phyloP scores from a whole-genome alignment of 30 jellyfish, hydroid and myxozoan species.

The Hydractinia symbiolongicarpus region DNA sequence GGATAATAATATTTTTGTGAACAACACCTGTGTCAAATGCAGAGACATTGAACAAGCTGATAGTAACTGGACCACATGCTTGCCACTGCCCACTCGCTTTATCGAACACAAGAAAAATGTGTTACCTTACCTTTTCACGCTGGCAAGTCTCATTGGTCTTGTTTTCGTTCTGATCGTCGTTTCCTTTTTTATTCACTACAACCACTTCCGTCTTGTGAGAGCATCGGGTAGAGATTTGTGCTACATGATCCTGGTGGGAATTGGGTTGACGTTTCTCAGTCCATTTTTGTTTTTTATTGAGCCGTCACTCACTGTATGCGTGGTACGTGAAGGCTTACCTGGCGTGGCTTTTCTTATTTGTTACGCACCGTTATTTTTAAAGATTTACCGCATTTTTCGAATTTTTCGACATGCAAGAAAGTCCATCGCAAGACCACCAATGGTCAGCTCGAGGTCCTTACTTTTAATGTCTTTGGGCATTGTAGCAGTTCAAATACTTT shows the following conservation, averaged over 20 bases:
- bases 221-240: slow-evolving; percentile 89
- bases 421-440: slow-evolving; percentile 65
- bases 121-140: neutral
- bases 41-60: slow-evolving; percentile 5
- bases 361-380: slow-evolving; percentile 78
- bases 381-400: slow-evolving; percentile 74
- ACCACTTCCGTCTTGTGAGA: slow-evolving; percentile 45
- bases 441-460: slow-evolving; percentile 80
- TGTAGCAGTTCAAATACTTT: slow-evolving; percentile 56
- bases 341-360: slow-evolving; percentile 75
- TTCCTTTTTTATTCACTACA: slow-evolving; percentile 49
- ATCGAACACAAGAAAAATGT: neutral
- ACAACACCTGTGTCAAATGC: slow-evolving; percentile 45
- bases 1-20: slow-evolving; percentile 24
- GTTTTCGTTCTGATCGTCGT: slow-evolving; percentile 46
- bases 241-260: slow-evolving; percentile 65
- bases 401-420: slow-evolving; percentile 65
- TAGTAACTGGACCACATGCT: neutral
- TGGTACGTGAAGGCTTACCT: slow-evolving; percentile 54
- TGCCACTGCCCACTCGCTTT: neutral
- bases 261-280: slow-evolving; percentile 41
- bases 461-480: slow-evolving; percentile 45
- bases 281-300: slow-evolving; percentile 46
- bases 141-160: slow-evolving; percentile 49
- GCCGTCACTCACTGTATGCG: slow-evolving; percentile 62